These are phyloP conservation scores for Ligdia adustata DNA, from an alignment of 2,888 invertebrate genomes.

Conservation along the genomic window DNA sequence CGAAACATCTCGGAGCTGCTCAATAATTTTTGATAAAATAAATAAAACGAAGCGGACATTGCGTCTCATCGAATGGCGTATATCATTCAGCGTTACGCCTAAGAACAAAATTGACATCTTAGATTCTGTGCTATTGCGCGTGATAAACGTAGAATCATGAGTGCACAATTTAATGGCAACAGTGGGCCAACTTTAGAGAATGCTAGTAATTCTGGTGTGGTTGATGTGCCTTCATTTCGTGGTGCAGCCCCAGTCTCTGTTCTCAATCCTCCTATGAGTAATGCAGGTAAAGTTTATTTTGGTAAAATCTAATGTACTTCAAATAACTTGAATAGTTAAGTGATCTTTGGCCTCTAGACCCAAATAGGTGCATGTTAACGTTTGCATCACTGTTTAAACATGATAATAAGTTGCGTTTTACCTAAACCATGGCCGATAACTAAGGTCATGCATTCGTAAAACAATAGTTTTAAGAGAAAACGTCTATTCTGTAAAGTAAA, in stretches of 20 bases:
- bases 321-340: not conserved
- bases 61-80: constrained; percentile 29
- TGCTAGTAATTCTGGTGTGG: constrained; percentile 41
- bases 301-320: not conserved
- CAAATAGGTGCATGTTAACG: no score
- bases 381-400: no score
- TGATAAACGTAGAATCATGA: constrained; percentile 57
- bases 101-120: no score
- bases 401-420: no score
- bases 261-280: constrained; percentile 6
- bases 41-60: not conserved
- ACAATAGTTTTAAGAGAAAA: no score
- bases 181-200: constrained; percentile 58
- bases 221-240: constrained; percentile 50
- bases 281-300: constrained; percentile 3
- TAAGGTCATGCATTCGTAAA: no score
- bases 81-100: constrained; percentile 44
- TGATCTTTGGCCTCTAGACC: constrained; percentile 4
- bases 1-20: no score
- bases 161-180: constrained; percentile 60
- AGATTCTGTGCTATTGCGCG: no score
- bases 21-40: no score
- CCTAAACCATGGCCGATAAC: no score
- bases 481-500: no score
- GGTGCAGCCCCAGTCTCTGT: constrained; percentile 55